Evolutionary conservation across 2,888 invertebrate genomes (phyloP).

Genomic region (Tupiocoris notatus): DNA sequence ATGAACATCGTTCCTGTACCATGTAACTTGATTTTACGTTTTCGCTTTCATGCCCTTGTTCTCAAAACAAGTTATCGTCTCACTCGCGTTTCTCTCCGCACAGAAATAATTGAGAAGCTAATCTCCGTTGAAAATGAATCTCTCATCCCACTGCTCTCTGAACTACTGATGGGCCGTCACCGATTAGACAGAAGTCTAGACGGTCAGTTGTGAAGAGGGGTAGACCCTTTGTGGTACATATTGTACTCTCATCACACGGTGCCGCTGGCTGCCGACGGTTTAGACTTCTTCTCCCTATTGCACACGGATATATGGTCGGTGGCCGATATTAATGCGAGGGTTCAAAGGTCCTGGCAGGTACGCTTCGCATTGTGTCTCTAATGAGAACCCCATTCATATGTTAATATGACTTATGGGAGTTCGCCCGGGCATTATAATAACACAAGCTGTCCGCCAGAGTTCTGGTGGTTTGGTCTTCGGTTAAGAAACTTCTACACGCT

Average conservation of each 20-base stretch:
- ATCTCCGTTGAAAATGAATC: too few relatives aligned
- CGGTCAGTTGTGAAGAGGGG: background rate
- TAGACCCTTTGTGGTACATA: background rate
- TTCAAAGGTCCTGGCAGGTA: slow-evolving; percentile 40
- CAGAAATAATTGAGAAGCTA: too few relatives aligned
- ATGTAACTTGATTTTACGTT: too few relatives aligned
- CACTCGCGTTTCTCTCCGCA: too few relatives aligned
- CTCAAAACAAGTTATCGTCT: too few relatives aligned
- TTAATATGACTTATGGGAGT: slow-evolving; percentile 31
- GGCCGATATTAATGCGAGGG: slow-evolving; percentile 32
- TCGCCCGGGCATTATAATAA: slow-evolving; percentile 19
- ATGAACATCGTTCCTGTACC: too few relatives aligned
- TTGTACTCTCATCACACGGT: background rate
- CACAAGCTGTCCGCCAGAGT: background rate
- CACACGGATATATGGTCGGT: background rate
- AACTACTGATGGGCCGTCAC: too few relatives aligned
- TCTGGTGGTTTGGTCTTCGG: background rate
- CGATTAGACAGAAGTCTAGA: slow-evolving; percentile 26
- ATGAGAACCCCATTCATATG: slow-evolving; percentile 37
- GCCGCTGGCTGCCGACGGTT: slow-evolving; percentile 5
- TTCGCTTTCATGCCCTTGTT: too few relatives aligned
- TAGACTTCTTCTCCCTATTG: background rate
- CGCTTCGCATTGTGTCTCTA: slow-evolving; percentile 28
- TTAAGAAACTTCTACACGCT: slow-evolving; percentile 27
- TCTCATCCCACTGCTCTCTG: too few relatives aligned